Evolutionary conservation across 2,797 vertebrate species (phyloP).

Genomic region (Thalassophryne amazonica): DNA sequence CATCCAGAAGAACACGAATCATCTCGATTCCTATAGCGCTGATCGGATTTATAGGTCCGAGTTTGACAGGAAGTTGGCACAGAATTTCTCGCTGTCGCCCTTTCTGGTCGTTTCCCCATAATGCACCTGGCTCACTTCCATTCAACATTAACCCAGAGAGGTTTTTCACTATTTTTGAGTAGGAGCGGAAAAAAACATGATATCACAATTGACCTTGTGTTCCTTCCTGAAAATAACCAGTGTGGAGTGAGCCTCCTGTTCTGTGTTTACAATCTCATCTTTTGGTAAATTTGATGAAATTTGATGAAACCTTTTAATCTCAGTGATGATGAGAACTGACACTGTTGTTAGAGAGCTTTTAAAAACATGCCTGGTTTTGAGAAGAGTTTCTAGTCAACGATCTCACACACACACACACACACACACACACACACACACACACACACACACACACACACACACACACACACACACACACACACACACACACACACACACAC

Average conservation of each 20-base stretch:
- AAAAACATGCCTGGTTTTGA: too few relatives aligned
- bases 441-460: too few relatives aligned
- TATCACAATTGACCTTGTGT: constrained; percentile 9
- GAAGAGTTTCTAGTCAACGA: too few relatives aligned
- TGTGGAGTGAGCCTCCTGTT: background rate
- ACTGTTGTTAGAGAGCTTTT: too few relatives aligned
- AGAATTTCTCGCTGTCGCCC: background rate
- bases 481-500: too few relatives aligned
- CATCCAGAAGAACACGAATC: background rate
- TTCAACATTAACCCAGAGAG: constrained; percentile 5
- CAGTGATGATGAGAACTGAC: too few relatives aligned
- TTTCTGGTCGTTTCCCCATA: constrained; percentile 3
- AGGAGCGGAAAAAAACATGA: constrained; percentile 19
- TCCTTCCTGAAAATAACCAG: background rate
- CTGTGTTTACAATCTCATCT: background rate
- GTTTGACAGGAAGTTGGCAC: constrained; percentile 33
- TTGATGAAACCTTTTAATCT: background rate
- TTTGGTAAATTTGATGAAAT: too few relatives aligned
- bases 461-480: too few relatives aligned
- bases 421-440: too few relatives aligned
- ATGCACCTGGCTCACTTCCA: constrained; percentile 26
- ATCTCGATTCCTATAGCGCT: background rate
- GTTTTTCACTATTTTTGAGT: background rate
- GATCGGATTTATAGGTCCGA: constrained; percentile 7
- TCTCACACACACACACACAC: too few relatives aligned